Conservation (phyloP, 2,113 vertebrate species). For the Emydocephalus ijimae region DNA sequence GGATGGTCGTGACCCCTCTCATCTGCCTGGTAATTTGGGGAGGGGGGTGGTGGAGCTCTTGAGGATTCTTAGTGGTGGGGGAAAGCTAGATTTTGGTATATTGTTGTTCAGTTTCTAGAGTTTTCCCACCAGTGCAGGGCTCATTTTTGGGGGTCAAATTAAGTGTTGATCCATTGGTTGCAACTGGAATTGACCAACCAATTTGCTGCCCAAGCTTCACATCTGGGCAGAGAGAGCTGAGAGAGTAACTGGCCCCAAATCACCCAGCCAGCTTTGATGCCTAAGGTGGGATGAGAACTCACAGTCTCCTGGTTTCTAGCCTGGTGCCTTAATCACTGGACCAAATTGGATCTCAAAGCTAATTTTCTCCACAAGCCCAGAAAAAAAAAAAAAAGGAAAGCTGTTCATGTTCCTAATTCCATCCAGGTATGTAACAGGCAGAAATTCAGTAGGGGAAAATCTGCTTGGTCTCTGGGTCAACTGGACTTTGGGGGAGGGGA, state of each 20-base stretch:
- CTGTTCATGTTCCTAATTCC: too few species aligned
- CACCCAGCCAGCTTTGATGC: not conserved
- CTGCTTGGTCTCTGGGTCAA: not conserved
- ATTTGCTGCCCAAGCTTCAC: not conserved
- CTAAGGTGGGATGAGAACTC: not conserved
- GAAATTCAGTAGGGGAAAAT: not conserved
- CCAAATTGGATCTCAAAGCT: not conserved
- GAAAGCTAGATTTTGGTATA: not conserved
- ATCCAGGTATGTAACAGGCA: not conserved
- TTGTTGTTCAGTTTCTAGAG: not conserved
- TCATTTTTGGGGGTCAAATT: not conserved
- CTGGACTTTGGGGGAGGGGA: not conserved
- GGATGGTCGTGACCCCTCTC: slow-evolving; percentile 83
- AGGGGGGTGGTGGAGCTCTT: not conserved
- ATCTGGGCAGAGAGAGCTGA: not conserved
- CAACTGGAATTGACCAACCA: not conserved
- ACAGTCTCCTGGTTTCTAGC: not conserved
- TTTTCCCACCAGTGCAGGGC: not conserved
- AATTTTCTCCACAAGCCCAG: not conserved
- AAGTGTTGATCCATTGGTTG: not conserved
- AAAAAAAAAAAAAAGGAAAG: not conserved
- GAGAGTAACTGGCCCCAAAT: not conserved
- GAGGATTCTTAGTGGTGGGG: not conserved
- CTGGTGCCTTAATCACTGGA: not conserved
- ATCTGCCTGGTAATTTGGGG: slow-evolving; percentile 79